Evolutionary conservation across 2,888 invertebrate species (phyloP), one percentile per base, ranked within the genome.

Genomic region (Cyaniris semiargus): DNA sequence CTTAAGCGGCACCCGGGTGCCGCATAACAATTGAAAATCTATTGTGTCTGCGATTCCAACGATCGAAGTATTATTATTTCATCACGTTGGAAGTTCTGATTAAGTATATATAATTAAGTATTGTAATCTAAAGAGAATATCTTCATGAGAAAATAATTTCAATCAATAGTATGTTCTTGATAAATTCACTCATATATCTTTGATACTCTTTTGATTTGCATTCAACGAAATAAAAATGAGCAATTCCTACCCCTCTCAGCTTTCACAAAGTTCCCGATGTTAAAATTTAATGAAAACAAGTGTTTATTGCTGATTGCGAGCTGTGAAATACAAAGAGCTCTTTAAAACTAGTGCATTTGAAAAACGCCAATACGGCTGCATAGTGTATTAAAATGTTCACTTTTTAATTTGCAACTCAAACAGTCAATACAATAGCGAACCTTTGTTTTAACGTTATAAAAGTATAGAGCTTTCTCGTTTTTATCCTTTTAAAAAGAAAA

Each of bases 281-380:
- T 38, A 71, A 71, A 71, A 38, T 38, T 71, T n/a, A 21, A 38
- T 34, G 38, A 10, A n/a, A 71, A 71, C 38, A 38, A 71, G 21
- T 38, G 38, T 38, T 71, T 71, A 71, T 71, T 18, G 71, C 71
- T 71, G 71, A 71, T 38, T 71, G 71, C n/a, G 8, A 21, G 71
- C 71, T 71, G 34, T 15, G 71, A 71, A n/a, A n/a, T 71, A 38
- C 34, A 71, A 38, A 71, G 21, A 71, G 38, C 34, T 31, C 38
- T 70, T 31, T 38, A n/a, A 38, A 71, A 71, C 38, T 38, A 7
- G 27, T 60, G 8, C 8, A 34, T 71, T 71, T 66, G 13, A 66
- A 66, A 66, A 66, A 21, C 31, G 18, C 15, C 27, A 66, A 66
- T 66, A 27, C 66, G 66, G 27, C 66, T 66, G 66, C 66, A 60